These are phyloP conservation scores for Betta splendens DNA, from an alignment of 2,797 vertebrate genomes.

Conservation along the genomic window DNA sequence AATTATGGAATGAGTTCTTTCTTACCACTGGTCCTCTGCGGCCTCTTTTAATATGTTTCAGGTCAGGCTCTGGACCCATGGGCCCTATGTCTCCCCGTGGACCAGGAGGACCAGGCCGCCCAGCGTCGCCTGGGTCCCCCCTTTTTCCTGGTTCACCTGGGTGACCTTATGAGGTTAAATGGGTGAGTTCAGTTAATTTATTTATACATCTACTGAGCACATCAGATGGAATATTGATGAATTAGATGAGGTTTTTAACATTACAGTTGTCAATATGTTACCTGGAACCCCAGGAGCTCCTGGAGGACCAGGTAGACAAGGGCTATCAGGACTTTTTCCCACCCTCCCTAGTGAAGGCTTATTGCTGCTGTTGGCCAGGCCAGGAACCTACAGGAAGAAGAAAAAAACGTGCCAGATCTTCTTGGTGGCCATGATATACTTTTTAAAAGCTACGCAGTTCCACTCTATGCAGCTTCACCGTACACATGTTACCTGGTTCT, in stretches of 20 bases:
- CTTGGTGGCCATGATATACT: background rate
- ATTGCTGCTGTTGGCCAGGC: conserved; percentile 76
- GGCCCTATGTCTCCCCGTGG: conserved; percentile 85
- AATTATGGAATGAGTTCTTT: background rate
- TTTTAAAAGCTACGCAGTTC: background rate
- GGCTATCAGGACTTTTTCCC: conserved; percentile 68
- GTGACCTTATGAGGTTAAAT: conserved; percentile 61
- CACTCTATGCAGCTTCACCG: background rate
- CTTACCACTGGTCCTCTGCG: conserved; percentile 82
- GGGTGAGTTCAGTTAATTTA: too few species aligned
- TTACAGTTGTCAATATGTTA: conserved; percentile 35
- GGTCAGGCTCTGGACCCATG: conserved; percentile 79
- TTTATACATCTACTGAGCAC: background rate
- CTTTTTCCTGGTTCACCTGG: conserved; percentile 77
- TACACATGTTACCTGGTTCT: conserved; percentile 71
- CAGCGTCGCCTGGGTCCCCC: conserved; percentile 73
- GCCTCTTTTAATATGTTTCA: conserved; percentile 80
- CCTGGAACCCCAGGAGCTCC: conserved; percentile 83
- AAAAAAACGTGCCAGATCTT: background rate
- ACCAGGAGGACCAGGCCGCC: conserved; percentile 73
- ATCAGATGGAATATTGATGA: background rate
- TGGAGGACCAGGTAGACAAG: conserved; percentile 66
- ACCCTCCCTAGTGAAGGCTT: conserved; percentile 67
- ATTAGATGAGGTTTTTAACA: background rate
- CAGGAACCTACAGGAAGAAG: conserved; percentile 62